These are phyloP conservation scores for Leucophora obtusa DNA, from an alignment of 2,888 invertebrate species.

Conservation along the genomic window DNA sequence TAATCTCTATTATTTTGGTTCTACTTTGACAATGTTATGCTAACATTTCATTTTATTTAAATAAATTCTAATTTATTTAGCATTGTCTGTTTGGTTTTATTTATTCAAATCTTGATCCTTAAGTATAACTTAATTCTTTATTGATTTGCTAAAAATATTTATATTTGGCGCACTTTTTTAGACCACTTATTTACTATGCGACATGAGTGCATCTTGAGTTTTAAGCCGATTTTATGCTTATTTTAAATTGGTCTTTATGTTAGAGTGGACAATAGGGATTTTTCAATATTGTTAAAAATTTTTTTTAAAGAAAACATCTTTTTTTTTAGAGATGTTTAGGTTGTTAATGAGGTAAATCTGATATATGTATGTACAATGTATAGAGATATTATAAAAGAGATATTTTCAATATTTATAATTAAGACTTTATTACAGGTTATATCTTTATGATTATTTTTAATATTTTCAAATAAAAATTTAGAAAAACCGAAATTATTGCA, in stretches of 20 bases:
- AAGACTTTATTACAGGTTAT: no score
- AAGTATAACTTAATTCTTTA: not conserved
- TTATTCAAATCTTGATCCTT: not conserved
- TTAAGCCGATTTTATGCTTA: conserved; percentile 49
- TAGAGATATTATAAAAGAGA: no score
- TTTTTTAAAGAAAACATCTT: conserved; percentile 12
- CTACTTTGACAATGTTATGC: not conserved
- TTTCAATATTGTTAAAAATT: conserved; percentile 14
- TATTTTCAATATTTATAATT: no score
- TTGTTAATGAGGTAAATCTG: not conserved
- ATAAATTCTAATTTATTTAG: conserved; percentile 45
- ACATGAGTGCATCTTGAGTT: conserved; percentile 46
- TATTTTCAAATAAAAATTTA: no score
- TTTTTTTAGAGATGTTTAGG: not conserved
- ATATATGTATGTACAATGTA: no score
- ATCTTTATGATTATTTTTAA: no score
- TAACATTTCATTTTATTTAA: conserved; percentile 20
- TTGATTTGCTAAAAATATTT: conserved; percentile 33
- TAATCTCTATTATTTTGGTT: not conserved
- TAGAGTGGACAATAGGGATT: conserved; percentile 15
- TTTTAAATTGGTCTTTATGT: not conserved
- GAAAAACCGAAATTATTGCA: no score
- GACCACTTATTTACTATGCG: conserved; percentile 22
- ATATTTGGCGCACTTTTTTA: conserved; percentile 36
- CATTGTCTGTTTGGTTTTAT: conserved; percentile 6